A percentile compares a stretch with the other conserved stretches of the same genome.
These are phyloP conservation scores for Caenorhabditis sp. DNA, from an alignment of 2,888 invertebrate species.

Conservation along the genomic window DNA sequence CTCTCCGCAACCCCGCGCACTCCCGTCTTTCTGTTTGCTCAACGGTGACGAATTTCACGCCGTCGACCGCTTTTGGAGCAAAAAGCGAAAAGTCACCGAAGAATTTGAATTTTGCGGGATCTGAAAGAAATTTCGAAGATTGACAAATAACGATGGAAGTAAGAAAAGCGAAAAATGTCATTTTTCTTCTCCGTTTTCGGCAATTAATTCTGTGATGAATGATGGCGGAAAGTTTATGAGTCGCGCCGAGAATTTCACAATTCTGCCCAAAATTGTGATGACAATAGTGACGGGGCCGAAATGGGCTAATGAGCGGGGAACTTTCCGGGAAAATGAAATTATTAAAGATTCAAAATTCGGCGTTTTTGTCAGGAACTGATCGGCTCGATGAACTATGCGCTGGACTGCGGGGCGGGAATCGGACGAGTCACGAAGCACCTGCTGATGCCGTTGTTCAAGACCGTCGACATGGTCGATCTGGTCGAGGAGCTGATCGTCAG, in stretches of 20 bases:
- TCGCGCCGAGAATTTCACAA: too few relatives aligned
- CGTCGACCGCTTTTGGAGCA: background rate
- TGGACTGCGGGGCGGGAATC: constrained; percentile 98
- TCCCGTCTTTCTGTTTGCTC: constrained; percentile 1
- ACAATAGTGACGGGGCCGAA: too few relatives aligned
- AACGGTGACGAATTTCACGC: constrained; percentile 32
- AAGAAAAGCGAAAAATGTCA: too few relatives aligned
- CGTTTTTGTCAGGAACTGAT: constrained; percentile 51
- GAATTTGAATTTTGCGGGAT: background rate
- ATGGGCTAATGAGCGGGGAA: too few relatives aligned
- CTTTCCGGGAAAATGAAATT: too few relatives aligned
- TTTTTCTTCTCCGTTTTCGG: too few relatives aligned
- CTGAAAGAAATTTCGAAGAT: too few relatives aligned
- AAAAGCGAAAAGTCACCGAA: background rate
- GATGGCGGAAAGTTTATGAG: too few relatives aligned
- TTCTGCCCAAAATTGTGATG: too few relatives aligned
- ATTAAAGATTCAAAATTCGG: background rate
- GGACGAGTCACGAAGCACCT: constrained; percentile 92
- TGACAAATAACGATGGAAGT: too few relatives aligned
- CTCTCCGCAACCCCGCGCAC: background rate
- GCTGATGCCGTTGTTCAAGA: constrained; percentile 86
- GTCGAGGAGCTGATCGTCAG: constrained; percentile 69
- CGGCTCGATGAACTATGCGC: constrained; percentile 81
- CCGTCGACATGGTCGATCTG: constrained; percentile 77
- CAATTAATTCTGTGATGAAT: too few relatives aligned